phyloP scores from a whole-genome alignment of 2,113 vertebrate genomes.

The Haemorhous mexicanus region DNA sequence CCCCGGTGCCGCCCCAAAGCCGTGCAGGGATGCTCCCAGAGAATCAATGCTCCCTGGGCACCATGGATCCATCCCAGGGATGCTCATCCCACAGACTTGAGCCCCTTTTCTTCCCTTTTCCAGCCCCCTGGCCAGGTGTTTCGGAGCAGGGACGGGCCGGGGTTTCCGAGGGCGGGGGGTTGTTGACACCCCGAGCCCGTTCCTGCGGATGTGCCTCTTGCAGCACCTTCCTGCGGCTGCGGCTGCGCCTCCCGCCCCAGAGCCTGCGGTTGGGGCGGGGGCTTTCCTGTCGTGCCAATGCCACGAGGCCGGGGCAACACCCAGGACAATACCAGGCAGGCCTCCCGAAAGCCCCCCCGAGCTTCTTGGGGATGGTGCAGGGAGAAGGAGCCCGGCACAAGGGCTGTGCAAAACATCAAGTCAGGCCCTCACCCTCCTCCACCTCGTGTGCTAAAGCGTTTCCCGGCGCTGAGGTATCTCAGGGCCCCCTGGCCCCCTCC shows the following conservation, averaged over 20 bases:
- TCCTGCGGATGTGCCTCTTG: conserved; percentile 39
- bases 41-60: fast-evolving
- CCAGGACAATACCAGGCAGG: background rate
- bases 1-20: fast-evolving
- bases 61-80: background rate
- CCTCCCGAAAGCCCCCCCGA: background rate
- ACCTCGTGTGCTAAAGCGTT: fast-evolving
- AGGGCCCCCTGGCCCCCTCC: background rate
- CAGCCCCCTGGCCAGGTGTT: background rate
- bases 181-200: background rate
- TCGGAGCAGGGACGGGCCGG: background rate
- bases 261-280: background rate
- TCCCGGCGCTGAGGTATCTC: background rate
- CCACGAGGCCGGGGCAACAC: no score
- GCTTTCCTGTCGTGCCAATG: background rate
- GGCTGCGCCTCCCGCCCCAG: background rate
- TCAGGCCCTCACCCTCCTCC: background rate
- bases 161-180: background rate
- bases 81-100: background rate
- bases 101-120: background rate
- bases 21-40: background rate
- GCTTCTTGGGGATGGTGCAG: fast-evolving
- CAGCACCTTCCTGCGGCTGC: conserved; percentile 39
- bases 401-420: background rate
- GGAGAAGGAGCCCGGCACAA: fast-evolving